phyloP scores from a whole-genome alignment of 1,140 invertebrate genomes.

The Drosophila asahinai region DNA sequence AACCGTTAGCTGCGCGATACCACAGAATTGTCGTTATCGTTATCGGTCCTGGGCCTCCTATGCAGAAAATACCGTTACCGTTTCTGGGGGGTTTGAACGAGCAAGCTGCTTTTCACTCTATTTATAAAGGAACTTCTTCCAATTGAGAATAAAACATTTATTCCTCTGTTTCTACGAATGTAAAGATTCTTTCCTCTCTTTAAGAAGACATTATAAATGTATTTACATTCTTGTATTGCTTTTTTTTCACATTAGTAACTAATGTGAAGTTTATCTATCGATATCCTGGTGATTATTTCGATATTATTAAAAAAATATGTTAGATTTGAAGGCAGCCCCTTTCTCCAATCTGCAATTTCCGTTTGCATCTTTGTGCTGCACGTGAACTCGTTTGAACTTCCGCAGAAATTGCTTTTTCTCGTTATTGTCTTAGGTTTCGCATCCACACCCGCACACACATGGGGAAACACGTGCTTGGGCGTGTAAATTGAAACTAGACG shows the following conservation, averaged over 20 bases:
- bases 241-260: too few relatives aligned
- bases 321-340: neutral
- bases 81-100: neutral
- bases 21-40: neutral
- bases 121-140: neutral
- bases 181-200: too few relatives aligned
- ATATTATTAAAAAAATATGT: neutral
- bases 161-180: neutral
- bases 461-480: constrained; percentile 64
- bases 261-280: neutral
- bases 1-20: constrained; percentile 3
- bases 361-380: constrained; percentile 30
- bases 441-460: constrained; percentile 40
- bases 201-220: neutral
- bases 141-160: neutral
- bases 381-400: constrained; percentile 80
- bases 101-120: too few relatives aligned
- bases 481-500: constrained; percentile 71
- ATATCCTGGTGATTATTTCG: neutral
- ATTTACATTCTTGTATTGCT: neutral
- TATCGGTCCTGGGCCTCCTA: neutral
- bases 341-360: constrained; percentile 1
- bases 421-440: constrained; percentile 75
- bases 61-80: neutral
- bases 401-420: constrained; percentile 57